These are phyloP conservation scores for Pseudomugil gertrudae DNA, from an alignment of 2,797 vertebrate genomes.

Conservation along the genomic window DNA sequence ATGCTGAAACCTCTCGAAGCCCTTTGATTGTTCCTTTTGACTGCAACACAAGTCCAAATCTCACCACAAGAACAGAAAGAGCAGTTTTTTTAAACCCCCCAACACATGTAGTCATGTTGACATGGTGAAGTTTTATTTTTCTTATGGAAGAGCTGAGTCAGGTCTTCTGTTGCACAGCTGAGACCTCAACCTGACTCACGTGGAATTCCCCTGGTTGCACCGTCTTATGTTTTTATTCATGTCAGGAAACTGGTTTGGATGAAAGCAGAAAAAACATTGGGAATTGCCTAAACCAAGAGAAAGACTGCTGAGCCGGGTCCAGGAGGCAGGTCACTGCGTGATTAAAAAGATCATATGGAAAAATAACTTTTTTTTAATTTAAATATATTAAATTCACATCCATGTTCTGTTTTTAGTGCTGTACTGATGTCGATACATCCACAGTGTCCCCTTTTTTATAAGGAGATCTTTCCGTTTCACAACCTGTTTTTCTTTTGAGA, in stretches of 20 bases:
- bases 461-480: slow-evolving; percentile 45
- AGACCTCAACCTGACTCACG: slow-evolving; percentile 62
- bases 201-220: slow-evolving; percentile 69
- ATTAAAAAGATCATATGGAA: slow-evolving; percentile 13
- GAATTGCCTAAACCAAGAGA: slow-evolving; percentile 14
- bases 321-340: slow-evolving; percentile 1
- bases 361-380: neutral
- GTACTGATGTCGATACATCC: neutral
- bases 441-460: slow-evolving; percentile 9
- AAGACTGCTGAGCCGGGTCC: slow-evolving; percentile 18
- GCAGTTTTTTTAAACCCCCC: slow-evolving; percentile 31
- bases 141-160: slow-evolving; percentile 51
- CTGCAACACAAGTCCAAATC: slow-evolving; percentile 23
- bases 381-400: neutral
- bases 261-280: slow-evolving; percentile 4
- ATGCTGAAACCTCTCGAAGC: neutral
- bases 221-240: slow-evolving; percentile 56
- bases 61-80: slow-evolving; percentile 10
- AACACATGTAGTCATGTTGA: slow-evolving; percentile 21
- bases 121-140: slow-evolving; percentile 59
- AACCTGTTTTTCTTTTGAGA: slow-evolving; percentile 33
- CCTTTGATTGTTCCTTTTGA: neutral
- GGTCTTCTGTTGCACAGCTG: slow-evolving; percentile 52
- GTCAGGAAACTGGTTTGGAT: slow-evolving; percentile 34
- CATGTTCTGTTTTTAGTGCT: neutral